Evolutionary conservation across 2,888 invertebrate genomes (phyloP).

Genomic region (Chydorus sphaericus): DNA sequence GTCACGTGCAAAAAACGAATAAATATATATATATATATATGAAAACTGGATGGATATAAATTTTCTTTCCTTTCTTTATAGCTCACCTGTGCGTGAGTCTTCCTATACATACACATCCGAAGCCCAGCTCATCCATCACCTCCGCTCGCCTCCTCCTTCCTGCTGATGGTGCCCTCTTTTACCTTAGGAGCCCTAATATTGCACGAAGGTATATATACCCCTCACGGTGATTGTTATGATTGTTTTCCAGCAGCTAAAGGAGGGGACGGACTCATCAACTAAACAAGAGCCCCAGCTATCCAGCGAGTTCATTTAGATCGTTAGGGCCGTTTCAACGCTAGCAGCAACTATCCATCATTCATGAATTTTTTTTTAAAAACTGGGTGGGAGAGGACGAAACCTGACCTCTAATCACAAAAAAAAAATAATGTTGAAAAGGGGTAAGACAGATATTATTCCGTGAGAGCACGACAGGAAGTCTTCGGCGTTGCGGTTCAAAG

Average conservation of each 20-base stretch:
- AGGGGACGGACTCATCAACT: neutral
- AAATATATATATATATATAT: too few species aligned
- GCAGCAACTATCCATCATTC: conserved; percentile 2
- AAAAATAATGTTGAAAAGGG: neutral
- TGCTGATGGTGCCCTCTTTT: too few species aligned
- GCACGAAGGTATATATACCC: neutral
- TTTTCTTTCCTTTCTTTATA: neutral
- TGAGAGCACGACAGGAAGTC: conserved; percentile 7
- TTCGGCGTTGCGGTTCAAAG: neutral
- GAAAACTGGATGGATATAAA: too few species aligned
- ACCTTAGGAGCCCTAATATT: too few species aligned
- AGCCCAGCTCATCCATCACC: neutral
- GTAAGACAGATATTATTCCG: neutral
- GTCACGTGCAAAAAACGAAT: too few species aligned
- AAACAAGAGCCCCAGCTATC: neutral
- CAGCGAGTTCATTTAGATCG: conserved; percentile 3
- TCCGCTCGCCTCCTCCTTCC: too few species aligned
- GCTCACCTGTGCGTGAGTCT: neutral
- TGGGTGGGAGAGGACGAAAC: neutral
- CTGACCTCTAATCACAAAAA: neutral
- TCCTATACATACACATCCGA: neutral
- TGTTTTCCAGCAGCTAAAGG: conserved; percentile 6
- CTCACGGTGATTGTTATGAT: conserved; percentile 6
- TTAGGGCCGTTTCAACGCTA: neutral
- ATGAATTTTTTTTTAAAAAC: neutral